Conservation (phyloP, 2,888 invertebrate genomes). For the Arrhopalites spinosus region DNA sequence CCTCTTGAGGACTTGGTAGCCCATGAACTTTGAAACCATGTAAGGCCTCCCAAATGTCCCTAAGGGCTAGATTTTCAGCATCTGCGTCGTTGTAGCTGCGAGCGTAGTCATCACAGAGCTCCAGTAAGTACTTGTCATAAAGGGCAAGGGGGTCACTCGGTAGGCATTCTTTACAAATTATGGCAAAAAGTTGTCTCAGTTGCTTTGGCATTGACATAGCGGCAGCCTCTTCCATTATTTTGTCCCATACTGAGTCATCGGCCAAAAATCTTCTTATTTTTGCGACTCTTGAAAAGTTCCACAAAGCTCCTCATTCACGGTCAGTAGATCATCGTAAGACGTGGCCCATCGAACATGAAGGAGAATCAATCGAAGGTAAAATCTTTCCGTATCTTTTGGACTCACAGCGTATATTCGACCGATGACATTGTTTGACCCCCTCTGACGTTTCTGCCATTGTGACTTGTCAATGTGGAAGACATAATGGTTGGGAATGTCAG, state of each 20-base stretch:
- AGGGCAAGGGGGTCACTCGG: conserved; percentile 43
- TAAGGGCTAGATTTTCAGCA: neutral
- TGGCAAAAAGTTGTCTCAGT: conserved; percentile 53
- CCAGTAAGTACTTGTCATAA: neutral
- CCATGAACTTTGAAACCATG: no score
- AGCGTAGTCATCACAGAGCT: neutral
- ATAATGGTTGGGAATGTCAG: conserved; percentile 31
- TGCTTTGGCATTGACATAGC: conserved; percentile 54
- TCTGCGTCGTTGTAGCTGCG: conserved; percentile 17
- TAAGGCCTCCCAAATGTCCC: neutral
- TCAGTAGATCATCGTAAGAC: conserved; percentile 56
- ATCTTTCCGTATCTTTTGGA: conserved; percentile 56
- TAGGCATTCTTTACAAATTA: conserved; percentile 44
- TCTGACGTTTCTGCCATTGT: conserved; percentile 24
- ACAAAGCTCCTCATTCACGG: conserved; percentile 35
- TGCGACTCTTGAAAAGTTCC: conserved; percentile 37
- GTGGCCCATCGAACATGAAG: conserved; percentile 56
- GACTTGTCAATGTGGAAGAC: neutral
- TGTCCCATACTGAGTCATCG: conserved; percentile 56
- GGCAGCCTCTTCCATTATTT: conserved; percentile 52
- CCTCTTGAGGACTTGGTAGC: no score
- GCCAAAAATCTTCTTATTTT: conserved; percentile 42
- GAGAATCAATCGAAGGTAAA: conserved; percentile 56
- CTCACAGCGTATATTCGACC: conserved; percentile 56
- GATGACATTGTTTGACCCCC: conserved; percentile 47